These are phyloP conservation scores for Tinea semifulvella DNA, from an alignment of 2,888 invertebrate species.

Conservation along the genomic window DNA sequence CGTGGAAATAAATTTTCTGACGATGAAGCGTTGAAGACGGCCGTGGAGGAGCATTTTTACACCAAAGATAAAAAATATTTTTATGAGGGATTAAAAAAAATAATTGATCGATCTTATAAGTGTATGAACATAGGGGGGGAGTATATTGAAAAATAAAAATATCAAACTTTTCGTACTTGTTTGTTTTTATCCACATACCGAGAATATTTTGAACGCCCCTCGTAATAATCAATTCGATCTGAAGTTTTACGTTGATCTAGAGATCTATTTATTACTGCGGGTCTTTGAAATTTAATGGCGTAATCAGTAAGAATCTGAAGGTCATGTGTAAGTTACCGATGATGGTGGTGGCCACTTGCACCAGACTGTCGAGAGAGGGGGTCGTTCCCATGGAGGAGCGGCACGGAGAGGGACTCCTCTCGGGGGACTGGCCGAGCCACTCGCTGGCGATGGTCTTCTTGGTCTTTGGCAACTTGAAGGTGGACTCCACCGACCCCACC, in stretches of 20 bases:
- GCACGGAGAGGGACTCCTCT: slow-evolving; percentile 54
- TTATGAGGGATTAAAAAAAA: too few species aligned
- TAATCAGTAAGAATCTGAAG: neutral
- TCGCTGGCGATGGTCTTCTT: slow-evolving; percentile 91
- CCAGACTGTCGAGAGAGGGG: slow-evolving; percentile 68
- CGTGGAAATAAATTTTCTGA: too few species aligned
- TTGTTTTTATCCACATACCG: too few species aligned
- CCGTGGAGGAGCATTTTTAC: too few species aligned
- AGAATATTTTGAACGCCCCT: too few species aligned
- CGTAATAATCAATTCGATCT: too few species aligned
- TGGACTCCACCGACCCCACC: slow-evolving; percentile 81
- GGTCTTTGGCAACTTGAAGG: slow-evolving; percentile 92
- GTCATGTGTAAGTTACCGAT: slow-evolving; percentile 41
- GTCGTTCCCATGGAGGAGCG: slow-evolving; percentile 44
- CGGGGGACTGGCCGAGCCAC: slow-evolving; percentile 84
- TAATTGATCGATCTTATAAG: too few species aligned
- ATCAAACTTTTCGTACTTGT: too few species aligned
- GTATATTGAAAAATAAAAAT: too few species aligned
- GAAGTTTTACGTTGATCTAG: neutral
- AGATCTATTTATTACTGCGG: neutral
- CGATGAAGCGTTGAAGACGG: too few species aligned
- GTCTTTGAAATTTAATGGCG: neutral
- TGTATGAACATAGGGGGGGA: too few species aligned
- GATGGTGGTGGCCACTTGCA: slow-evolving; percentile 69
- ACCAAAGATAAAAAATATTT: too few species aligned